Conservation (phyloP, 2,113 vertebrate species). For the Nesoenas mayeri region DNA sequence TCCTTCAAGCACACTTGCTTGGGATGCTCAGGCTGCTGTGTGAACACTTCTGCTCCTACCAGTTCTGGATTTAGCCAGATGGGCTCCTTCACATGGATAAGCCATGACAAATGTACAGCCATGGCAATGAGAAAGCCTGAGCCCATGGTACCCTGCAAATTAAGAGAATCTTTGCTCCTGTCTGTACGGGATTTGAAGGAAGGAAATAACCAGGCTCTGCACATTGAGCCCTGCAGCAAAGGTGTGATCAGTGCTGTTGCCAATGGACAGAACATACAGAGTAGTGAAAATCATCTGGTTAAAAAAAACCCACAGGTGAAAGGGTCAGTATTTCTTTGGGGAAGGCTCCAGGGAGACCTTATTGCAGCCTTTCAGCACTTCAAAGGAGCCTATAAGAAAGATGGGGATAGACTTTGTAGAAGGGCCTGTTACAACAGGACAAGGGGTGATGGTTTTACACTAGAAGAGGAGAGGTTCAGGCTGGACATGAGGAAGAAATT, state of each 20-base stretch:
- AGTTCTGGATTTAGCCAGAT: not conserved
- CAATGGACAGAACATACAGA: not conserved
- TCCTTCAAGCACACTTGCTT: not conserved
- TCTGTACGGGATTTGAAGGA: not conserved
- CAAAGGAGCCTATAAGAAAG: no score
- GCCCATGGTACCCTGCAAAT: accelerated
- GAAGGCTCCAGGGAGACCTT: no score
- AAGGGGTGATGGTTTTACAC: no score
- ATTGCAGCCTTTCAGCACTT: no score
- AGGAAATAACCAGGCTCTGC: not conserved
- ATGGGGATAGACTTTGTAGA: no score
- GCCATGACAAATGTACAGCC: not conserved
- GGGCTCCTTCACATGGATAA: not conserved
- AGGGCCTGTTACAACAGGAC: no score
- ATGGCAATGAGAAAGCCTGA: not conserved
- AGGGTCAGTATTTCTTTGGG: no score
- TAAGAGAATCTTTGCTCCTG: not conserved
- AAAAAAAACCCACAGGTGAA: not conserved
- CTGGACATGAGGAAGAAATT: no score
- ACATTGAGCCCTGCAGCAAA: not conserved
- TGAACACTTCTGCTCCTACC: constrained; percentile 23
- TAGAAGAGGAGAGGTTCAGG: no score
- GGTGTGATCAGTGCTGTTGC: not conserved
- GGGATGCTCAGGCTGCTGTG: constrained; percentile 14
- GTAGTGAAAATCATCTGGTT: not conserved